Conservation (phyloP, 2,797 vertebrate genomes). For the Leptodactylus fallax region DNA sequence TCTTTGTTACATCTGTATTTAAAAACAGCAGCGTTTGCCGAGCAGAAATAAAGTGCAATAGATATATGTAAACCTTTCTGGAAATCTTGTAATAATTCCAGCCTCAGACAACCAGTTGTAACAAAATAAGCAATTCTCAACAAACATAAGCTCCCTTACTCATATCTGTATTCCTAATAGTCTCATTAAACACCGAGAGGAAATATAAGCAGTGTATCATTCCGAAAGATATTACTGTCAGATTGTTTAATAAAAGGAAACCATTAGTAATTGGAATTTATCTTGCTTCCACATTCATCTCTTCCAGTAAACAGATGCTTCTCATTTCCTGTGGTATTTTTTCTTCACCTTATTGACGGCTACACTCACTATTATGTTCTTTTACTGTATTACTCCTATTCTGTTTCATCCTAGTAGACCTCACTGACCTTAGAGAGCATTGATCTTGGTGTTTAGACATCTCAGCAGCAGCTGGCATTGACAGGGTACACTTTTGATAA, state of each 20-base stretch:
- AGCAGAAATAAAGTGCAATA: not conserved
- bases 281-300: slow-evolving; percentile 22
- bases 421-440: slow-evolving; percentile 42
- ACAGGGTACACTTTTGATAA: slow-evolving; percentile 35
- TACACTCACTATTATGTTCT: slow-evolving; percentile 26
- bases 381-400: slow-evolving; percentile 44
- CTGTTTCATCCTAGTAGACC: slow-evolving; percentile 40
- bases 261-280: slow-evolving; percentile 53
- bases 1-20: too few relatives aligned
- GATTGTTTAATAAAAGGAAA: slow-evolving; percentile 57
- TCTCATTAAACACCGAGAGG: slow-evolving; percentile 23
- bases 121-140: slow-evolving; percentile 15
- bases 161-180: slow-evolving; percentile 33
- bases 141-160: slow-evolving; percentile 25
- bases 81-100: not conserved
- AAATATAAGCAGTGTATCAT: slow-evolving; percentile 39
- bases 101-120: not conserved
- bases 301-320: slow-evolving; percentile 56
- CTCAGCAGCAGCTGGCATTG: slow-evolving; percentile 24
- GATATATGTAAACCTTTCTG: not conserved
- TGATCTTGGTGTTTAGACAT: slow-evolving; percentile 31
- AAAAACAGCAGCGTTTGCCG: not conserved
- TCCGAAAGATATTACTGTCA: slow-evolving; percentile 44
- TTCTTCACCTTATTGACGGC: slow-evolving; percentile 46
- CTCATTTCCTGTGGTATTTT: slow-evolving; percentile 52